A percentile compares a stretch with the other conserved stretches of the same genome.
phyloP scores from a whole-genome alignment of 2,888 invertebrate genomes.

The Drosophila peninsularis region DNA sequence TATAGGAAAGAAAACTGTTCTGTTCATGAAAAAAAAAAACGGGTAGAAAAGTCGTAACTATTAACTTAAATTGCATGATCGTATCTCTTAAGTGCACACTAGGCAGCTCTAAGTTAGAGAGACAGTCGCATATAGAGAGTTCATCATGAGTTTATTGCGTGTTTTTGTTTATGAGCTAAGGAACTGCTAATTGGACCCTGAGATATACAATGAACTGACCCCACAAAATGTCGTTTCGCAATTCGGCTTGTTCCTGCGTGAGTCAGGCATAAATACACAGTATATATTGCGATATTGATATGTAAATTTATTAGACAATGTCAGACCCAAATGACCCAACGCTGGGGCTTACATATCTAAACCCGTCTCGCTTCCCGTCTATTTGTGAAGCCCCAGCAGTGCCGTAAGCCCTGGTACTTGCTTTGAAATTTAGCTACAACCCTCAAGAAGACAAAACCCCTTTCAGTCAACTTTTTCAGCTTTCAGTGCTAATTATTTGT shows the following conservation, averaged over 20 bases:
- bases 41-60: slow-evolving; percentile 40
- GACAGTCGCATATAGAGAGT: slow-evolving; percentile 16
- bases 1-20: slow-evolving; percentile 12
- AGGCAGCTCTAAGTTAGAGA: slow-evolving; percentile 3
- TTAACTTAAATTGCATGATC: slow-evolving; percentile 60
- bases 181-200: slow-evolving; percentile 52
- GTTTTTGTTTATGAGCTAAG: slow-evolving; percentile 48
- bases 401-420: slow-evolving; percentile 29
- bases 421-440: slow-evolving; percentile 11
- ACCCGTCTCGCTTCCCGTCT: neutral
- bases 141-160: slow-evolving; percentile 68
- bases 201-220: slow-evolving; percentile 29
- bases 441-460: slow-evolving; percentile 18
- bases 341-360: slow-evolving; percentile 11
- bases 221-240: slow-evolving; percentile 1
- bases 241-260: slow-evolving; percentile 3
- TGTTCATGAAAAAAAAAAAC: slow-evolving; percentile 30
- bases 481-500: slow-evolving; percentile 65
- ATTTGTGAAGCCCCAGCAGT: slow-evolving; percentile 40
- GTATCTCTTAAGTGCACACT: slow-evolving; percentile 34
- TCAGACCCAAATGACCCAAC: slow-evolving; percentile 2
- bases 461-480: slow-evolving; percentile 25
- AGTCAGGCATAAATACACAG: neutral
- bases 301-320: slow-evolving; percentile 23
- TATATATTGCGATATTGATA: slow-evolving; percentile 3